Evolutionary conservation across 1,140 invertebrate species (phyloP), one percentile per base, ranked within the genome.

Genomic region (Dufourea novaeangliae): DNA sequence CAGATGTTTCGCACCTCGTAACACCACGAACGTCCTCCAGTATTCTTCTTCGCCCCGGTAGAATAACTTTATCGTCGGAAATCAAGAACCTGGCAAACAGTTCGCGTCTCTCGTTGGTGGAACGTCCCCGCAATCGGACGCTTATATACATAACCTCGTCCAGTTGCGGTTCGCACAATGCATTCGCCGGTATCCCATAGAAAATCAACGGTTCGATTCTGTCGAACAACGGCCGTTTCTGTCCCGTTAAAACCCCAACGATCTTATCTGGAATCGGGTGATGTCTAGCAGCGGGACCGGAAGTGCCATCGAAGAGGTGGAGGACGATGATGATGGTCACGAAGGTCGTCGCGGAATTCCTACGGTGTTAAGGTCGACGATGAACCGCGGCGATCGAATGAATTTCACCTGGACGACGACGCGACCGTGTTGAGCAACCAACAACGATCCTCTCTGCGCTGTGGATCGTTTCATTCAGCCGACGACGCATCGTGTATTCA

Each of bases 161-260:
- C 80, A 81, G 75, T 83, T 79, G 80, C 79, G 77, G 74, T 79
- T 84, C 62, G 79, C 86, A 87, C 87, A 88, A 88, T 86, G 62
- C 66, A 52, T 57, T 37, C 14, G 64, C 59, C 63, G 78, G 80
- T 79, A 84, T 80, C 83, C 86, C 72, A 87, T 88, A 88, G 86
- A 88, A 88, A 88, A 88, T 88, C 87, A 88, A 66, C 76, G 71
- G 73, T 62, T 79, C 84, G 84, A 88, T 88, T 87, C 84, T 86
- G 83, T 78, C 79, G 77, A 76, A 83, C 84, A 84, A 83, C 82
- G 59, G 75, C 62, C 75, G 73, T 82, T 85, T 67, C 83, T 78
- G 84, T 79, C 83, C 83, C 76, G 76, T 85, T 73, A 68, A 79
- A 86, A n/a, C n/a, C 72, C 74, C 78, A 20, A 59, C 63, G 86